Evolutionary conservation across 2,113 vertebrate species (phyloP).

Genomic region (Chloebia gouldiae): DNA sequence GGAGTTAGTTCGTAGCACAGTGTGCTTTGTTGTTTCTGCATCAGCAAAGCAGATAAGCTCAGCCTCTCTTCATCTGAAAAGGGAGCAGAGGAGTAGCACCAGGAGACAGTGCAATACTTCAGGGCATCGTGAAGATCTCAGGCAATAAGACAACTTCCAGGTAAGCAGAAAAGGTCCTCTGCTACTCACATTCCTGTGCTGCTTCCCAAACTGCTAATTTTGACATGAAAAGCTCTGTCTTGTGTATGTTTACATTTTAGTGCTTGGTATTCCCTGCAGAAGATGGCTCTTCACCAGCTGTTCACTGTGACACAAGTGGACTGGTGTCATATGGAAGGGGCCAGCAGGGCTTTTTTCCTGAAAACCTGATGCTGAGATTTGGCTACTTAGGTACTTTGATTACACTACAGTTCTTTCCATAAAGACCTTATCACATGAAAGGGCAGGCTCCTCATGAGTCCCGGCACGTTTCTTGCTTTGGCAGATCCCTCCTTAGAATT

Average conservation of each 20-base stretch:
- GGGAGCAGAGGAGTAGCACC: neutral
- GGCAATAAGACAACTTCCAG: neutral
- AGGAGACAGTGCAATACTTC: neutral
- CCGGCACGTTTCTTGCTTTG: rapidly evolving
- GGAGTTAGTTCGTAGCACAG: neutral
- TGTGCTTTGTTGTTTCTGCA: neutral
- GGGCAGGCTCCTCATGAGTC: neutral
- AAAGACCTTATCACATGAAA: neutral
- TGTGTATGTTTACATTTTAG: neutral
- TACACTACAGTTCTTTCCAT: neutral
- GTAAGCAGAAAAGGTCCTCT: neutral
- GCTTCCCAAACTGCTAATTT: neutral
- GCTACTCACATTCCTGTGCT: neutral
- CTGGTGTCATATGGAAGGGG: rapidly evolving
- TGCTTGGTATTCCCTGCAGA: neutral
- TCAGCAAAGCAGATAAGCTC: neutral
- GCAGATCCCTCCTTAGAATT: neutral
- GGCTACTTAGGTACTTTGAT: neutral
- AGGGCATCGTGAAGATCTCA: neutral
- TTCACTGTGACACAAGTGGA: neutral
- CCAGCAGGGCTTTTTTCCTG: neutral
- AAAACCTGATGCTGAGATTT: neutral
- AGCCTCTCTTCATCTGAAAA: neutral
- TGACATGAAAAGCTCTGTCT: neutral
- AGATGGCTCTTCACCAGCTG: neutral